Percentiles rank a stretch among this genome's conserved stretches.
Evolutionary conservation across 2,888 invertebrate species (phyloP).

Genomic region (Drosophila maculinotata): DNA sequence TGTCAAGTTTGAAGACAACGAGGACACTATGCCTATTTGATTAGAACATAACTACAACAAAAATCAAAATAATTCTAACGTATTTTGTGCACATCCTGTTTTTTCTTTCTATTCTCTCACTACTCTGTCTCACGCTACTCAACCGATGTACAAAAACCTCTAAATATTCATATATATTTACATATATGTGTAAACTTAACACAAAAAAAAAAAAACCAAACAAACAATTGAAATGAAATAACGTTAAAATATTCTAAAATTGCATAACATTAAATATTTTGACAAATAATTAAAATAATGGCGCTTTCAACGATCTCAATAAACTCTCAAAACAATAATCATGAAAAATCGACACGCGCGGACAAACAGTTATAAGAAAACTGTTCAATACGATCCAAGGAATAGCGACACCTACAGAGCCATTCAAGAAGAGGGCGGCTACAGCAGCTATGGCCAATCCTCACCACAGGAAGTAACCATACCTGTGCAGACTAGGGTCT

Average conservation of each 20-base stretch:
- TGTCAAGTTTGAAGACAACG: conserved; percentile 52
- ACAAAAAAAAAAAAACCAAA: conserved; percentile 57
- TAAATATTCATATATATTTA: conserved; percentile 56
- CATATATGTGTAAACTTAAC: conserved; percentile 65
- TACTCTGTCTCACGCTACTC: conserved; percentile 81
- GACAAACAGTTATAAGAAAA: conserved; percentile 87
- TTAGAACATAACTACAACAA: conserved; percentile 65
- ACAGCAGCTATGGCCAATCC: conserved; percentile 88
- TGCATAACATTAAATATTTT: conserved; percentile 62
- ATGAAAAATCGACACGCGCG: conserved; percentile 48
- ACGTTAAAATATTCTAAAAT: conserved; percentile 61
- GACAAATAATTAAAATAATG: conserved; percentile 53
- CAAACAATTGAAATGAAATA: conserved; percentile 40
- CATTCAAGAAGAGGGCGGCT: conserved; percentile 89
- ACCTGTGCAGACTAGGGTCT: conserved; percentile 91
- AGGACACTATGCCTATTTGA: conserved; percentile 59
- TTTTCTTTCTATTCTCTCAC: conserved; percentile 84
- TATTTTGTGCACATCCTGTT: conserved; percentile 85
- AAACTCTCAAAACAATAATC: conserved; percentile 31
- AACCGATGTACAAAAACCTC: conserved; percentile 76
- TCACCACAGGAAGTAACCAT: conserved; percentile 89
- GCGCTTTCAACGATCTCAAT: conserved; percentile 70
- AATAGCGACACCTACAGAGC: conserved; percentile 95
- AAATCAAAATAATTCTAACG: conserved; percentile 84
- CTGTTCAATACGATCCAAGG: conserved; percentile 93